A percentile compares a stretch with the other conserved stretches of the same genome.
Evolutionary conservation across 1,140 invertebrate species (phyloP).

Genomic region (Drosophila lowei): DNA sequence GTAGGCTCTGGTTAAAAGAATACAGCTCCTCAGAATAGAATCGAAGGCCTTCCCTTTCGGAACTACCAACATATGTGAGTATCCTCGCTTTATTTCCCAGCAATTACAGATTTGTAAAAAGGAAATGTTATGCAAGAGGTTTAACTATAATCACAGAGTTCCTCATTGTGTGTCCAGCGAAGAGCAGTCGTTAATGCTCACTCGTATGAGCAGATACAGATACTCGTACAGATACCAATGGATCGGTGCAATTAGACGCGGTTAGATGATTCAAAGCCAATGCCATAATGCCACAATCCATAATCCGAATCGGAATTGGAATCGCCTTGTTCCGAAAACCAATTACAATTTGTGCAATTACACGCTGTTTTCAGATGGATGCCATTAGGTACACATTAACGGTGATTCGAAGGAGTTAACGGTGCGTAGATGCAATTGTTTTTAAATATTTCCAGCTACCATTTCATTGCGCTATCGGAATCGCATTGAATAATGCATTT

Average conservation of each 20-base stretch:
- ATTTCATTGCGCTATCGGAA: constrained; percentile 2
- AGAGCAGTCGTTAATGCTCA: neutral
- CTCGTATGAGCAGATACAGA: too few species aligned
- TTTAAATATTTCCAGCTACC: constrained; percentile 19
- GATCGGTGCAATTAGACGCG: constrained; percentile 52
- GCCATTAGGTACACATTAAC: constrained; percentile 47
- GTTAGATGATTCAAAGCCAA: constrained; percentile 22
- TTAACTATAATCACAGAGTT: constrained; percentile 6
- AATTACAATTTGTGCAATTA: constrained; percentile 20
- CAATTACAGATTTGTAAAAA: too few species aligned
- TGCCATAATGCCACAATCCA: constrained; percentile 45
- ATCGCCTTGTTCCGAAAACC: constrained; percentile 35
- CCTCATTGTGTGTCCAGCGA: constrained; percentile 13
- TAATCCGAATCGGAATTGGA: constrained; percentile 12
- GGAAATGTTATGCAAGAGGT: constrained; percentile 8
- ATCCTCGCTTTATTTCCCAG: too few species aligned
- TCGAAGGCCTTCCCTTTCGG: too few species aligned
- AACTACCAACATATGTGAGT: too few species aligned
- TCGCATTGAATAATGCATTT: constrained; percentile 71
- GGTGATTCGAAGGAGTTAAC: constrained; percentile 40
- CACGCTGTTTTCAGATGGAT: constrained; percentile 35
- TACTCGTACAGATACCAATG: neutral
- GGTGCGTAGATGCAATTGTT: constrained; percentile 57
- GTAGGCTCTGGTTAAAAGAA: too few species aligned
- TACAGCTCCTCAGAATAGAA: too few species aligned